phyloP scores from a whole-genome alignment of 2,888 invertebrate species.

The Neoaliturus tenellus region DNA sequence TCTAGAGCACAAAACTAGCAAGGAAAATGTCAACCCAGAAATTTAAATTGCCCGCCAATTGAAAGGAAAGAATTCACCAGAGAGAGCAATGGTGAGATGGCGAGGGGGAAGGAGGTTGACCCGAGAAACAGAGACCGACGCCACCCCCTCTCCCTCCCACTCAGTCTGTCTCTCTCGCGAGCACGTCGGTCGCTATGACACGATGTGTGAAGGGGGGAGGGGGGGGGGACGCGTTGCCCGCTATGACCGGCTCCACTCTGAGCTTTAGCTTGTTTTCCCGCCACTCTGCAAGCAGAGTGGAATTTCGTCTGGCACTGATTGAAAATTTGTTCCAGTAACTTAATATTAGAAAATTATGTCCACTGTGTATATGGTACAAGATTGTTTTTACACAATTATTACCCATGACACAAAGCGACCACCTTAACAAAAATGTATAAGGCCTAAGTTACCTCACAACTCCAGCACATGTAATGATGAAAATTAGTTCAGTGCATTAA shows the following conservation, averaged over 20 bases:
- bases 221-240: not conserved
- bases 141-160: not conserved
- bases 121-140: not conserved
- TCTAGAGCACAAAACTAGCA: too few relatives aligned
- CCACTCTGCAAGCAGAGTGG: too few relatives aligned
- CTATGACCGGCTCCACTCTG: not conserved
- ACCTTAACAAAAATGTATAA: too few relatives aligned
- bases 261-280: not conserved
- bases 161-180: not conserved
- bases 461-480: too few relatives aligned
- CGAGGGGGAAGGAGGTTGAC: not conserved
- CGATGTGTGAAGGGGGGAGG: not conserved
- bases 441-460: too few relatives aligned
- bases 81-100: not conserved
- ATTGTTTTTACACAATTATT: too few relatives aligned
- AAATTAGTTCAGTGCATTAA: too few relatives aligned
- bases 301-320: too few relatives aligned
- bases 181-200: not conserved
- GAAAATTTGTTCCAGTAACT: too few relatives aligned
- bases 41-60: not conserved
- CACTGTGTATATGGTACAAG: too few relatives aligned
- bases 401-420: too few relatives aligned
- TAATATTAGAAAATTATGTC: too few relatives aligned
- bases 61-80: not conserved
- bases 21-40: not conserved